Base-by-base conservation (phyloP, 2,888 invertebrate genomes). In the Hirtodrosophila confusa region DNA sequence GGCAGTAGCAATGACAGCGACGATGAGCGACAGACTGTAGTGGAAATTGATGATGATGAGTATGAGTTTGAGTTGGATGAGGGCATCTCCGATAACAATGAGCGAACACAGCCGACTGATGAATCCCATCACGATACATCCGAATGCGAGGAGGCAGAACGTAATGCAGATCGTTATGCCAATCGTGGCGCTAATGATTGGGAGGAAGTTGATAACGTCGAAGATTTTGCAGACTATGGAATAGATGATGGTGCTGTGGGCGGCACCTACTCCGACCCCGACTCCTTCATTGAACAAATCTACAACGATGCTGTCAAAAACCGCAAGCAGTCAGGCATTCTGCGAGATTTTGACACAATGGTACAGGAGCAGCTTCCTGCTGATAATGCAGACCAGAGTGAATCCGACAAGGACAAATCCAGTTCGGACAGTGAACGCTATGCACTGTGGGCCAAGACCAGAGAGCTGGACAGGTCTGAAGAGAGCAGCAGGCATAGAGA, bases 71-170 rank as follows among this genome's bases (percentile, higher is more conserved):
- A 90, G 53, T 80, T 91, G 60, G 91, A 91, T 53, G 90, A 90
- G 49, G 92, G 91, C 62, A 89, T 91, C 57, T 89, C 86, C 12
- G 91, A 91, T 44, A 88, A 89, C 44, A 90, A 90, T 39, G 90
- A 90, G 33, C 88, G 88, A 4, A 90, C 87, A 7, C 90, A 90
- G 17, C 84, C 90, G 0, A 88, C 90, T 2, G 91, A 91, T 60
- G 91, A 91, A 23, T 91, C 91, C 0, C 90, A 91, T 57, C 91
- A 91, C 36, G 91, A 91, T 27, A 90, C 89, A 0, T 91, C 90
- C 1, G 91, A 91, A 66, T 90, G 91, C 39, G 91, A 91, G 58
- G 91, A 91, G 66, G 91, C 90, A 2, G 91, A 91, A 39, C 80
- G 89, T 2, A 90, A 91, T 62, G 83, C 86, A 5, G 90, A 91